Evolutionary conservation across 2,888 invertebrate genomes (phyloP), one percentile per base, ranked within the genome.

Genomic region (Pseudanteris insignis): DNA sequence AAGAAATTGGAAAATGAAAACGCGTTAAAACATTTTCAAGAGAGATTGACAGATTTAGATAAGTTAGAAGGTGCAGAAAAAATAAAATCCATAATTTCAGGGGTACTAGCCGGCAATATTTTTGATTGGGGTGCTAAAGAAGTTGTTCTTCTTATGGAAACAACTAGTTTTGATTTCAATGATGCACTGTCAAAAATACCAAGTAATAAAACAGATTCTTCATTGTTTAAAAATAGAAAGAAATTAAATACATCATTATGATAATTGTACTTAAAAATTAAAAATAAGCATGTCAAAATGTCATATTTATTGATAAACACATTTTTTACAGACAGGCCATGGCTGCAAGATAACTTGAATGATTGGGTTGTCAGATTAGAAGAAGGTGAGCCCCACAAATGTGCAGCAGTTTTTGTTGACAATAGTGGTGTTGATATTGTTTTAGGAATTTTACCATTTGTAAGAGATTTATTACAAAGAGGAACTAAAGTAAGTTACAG

Each of bases 121-220:
- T 97, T 97, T 83, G 97, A 98, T 81, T 96, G 96, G 94, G 97
- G 97, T 43, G 96, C 97, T 1, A 89, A 91, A 79, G 94, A 94
- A 74, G 91, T 95, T 2, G 88, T 91, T 10, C 86, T 87, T 68
- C 88, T 96, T 64, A 84, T 97, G 82, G 91, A 94, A 78, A 84
- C 84, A 14, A 84, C 86, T 14, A 83, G 81, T 46, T 92, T 96
- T 82, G 91, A 91, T 37, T 88, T 97, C 63, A 83, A 86, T 68
- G 89, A 94, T 75, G 96, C 96, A 2, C 82, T 90, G 72, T 83
- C 85, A 8, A 90, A 89, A 76, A 90, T 97, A 63, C 92, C 96
- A 73, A 81, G 86, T 86, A 73, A 65, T n/a, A n/a, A n/a, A n/a
- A n/a, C n/a, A 28, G 15, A n/a, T 24, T 28, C 12, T 24, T 43